Conservation (phyloP, 2,797 vertebrate genomes). For the Thunnus albacares region DNA sequence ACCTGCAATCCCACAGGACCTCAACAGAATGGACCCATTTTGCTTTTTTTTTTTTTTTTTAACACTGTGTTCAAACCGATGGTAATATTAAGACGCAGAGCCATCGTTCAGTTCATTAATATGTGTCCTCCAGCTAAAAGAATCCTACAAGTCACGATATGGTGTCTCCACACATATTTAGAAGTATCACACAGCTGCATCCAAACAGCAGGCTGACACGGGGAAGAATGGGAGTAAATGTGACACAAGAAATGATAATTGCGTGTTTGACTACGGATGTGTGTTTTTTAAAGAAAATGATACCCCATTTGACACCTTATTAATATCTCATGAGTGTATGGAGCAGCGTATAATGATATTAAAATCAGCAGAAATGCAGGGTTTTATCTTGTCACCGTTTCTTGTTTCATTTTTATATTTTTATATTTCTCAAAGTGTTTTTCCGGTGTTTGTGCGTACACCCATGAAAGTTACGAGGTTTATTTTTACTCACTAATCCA, state of each 20-base stretch:
- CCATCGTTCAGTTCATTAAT: constrained; percentile 48
- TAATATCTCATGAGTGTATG: too few relatives aligned
- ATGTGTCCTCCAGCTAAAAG: constrained; percentile 49
- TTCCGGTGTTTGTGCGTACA: not conserved
- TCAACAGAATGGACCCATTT: not conserved
- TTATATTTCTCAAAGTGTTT: not conserved
- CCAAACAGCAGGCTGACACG: not conserved
- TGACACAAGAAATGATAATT: not conserved
- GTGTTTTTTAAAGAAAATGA: not conserved
- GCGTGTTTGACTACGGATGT: not conserved
- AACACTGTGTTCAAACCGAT: constrained; percentile 1
- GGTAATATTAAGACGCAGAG: constrained; percentile 11
- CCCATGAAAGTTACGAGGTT: constrained; percentile 18
- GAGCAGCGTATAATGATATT: too few relatives aligned
- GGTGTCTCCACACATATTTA: constrained; percentile 3
- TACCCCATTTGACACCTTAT: not conserved
- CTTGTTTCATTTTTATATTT: not conserved
- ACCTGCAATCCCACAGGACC: constrained; percentile 30
- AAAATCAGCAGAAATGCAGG: not conserved
- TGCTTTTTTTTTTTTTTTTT: constrained; percentile 8
- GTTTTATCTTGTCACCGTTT: not conserved
- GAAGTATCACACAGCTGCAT: constrained; percentile 21
- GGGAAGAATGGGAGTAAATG: not conserved
- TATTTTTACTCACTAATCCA: constrained; percentile 4
- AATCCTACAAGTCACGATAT: constrained; percentile 28